Evolutionary conservation across 2,888 invertebrate genomes (phyloP).

Genomic region (Dendrolimus pini): DNA sequence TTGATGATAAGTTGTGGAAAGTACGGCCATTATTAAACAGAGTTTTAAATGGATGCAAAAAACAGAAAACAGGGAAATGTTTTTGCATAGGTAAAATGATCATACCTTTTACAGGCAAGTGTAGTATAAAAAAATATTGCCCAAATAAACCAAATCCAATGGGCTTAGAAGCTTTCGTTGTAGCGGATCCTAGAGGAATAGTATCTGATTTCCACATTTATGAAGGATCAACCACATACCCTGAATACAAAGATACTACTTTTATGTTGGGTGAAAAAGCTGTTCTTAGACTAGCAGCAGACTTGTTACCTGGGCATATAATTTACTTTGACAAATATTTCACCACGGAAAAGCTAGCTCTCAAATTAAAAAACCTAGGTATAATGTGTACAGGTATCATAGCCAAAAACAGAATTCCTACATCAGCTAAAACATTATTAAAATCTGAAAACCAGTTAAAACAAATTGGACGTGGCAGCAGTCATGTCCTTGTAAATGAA

Average conservation of each 20-base stretch:
- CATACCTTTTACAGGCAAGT: conserved; percentile 10
- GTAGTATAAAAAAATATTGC: conserved; percentile 9
- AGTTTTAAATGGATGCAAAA: conserved; percentile 9
- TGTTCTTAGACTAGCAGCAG: conserved; percentile 1
- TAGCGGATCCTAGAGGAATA: conserved; percentile 12
- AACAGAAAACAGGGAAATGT: conserved; percentile 1
- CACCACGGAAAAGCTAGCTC: conserved; percentile 3
- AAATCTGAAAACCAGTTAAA: conserved; percentile 1
- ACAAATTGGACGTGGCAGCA: conserved; percentile 4
- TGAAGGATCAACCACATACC: conserved; percentile 11
- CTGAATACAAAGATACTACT: conserved; percentile 2
- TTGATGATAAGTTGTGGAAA: conserved; percentile 10
- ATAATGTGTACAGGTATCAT: no score
- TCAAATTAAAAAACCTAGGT: conserved; percentile 1
- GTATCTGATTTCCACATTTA: conserved; percentile 13
- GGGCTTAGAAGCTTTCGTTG: conserved; percentile 14
- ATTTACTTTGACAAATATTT: conserved; percentile 7
- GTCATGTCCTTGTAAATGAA: conserved; percentile 1
- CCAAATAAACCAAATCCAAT: conserved; percentile 14
- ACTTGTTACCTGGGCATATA: conserved; percentile 5
- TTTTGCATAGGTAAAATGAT: conserved; percentile 13
- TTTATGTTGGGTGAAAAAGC: conserved; percentile 6
- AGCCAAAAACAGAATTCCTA: background rate
- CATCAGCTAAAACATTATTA: background rate
- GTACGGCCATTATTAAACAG: conserved; percentile 7